These are phyloP conservation scores for Adelges cooleyi DNA, from an alignment of 1,140 invertebrate genomes.

Conservation along the genomic window DNA sequence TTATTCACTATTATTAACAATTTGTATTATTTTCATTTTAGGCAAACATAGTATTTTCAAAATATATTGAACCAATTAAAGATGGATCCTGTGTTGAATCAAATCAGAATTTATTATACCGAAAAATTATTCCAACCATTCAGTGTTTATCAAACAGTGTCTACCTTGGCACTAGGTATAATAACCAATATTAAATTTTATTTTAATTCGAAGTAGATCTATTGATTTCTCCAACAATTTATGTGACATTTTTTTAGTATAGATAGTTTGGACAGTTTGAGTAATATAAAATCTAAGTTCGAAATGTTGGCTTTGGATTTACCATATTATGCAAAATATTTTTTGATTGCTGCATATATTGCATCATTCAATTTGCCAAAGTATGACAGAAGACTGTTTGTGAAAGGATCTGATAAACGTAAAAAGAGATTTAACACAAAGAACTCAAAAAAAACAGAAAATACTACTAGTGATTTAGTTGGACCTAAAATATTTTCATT, in stretches of 20 bases:
- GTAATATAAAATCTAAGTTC: constrained; percentile 33
- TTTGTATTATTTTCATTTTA: constrained; percentile 30
- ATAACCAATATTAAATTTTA: background rate
- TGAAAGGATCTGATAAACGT: constrained; percentile 57
- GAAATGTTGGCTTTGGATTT: constrained; percentile 50
- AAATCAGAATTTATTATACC: constrained; percentile 60
- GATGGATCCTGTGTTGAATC: constrained; percentile 31
- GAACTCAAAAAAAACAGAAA: constrained; percentile 43
- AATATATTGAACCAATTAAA: constrained; percentile 33
- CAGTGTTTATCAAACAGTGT: constrained; percentile 61
- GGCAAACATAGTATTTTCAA: constrained; percentile 32
- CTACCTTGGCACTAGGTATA: constrained; percentile 52
- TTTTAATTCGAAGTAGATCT: background rate
- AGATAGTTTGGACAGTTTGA: background rate
- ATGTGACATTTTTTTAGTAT: constrained; percentile 6
- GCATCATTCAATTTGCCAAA: constrained; percentile 82
- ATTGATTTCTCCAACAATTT: background rate
- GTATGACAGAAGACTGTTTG: constrained; percentile 68
- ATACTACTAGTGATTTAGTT: constrained; percentile 37
- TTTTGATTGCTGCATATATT: constrained; percentile 77
- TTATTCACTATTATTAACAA: background rate
- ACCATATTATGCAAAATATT: constrained; percentile 76
- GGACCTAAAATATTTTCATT: constrained; percentile 73
- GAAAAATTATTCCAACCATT: constrained; percentile 60
- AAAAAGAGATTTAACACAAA: constrained; percentile 38